A percentile compares a stretch with the other conserved stretches of the same genome.
phyloP scores from a whole-genome alignment of 2,797 vertebrate species.

The Pangasius larnaudii region DNA sequence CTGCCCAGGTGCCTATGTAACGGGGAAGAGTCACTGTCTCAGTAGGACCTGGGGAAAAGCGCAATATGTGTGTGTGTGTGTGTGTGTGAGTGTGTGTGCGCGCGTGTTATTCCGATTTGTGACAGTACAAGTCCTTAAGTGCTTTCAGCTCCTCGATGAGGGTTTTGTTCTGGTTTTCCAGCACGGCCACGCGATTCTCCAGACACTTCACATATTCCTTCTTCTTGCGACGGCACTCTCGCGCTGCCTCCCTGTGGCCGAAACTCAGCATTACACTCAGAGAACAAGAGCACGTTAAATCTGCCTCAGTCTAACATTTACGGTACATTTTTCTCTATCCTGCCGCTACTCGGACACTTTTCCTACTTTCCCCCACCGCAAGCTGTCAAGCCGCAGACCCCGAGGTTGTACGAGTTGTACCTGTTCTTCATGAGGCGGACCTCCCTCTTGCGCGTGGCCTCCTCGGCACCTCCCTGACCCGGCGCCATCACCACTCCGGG shows the following conservation, averaged over 20 bases:
- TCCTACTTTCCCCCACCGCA: neutral
- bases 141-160: conserved; percentile 99
- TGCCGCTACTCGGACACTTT: no score
- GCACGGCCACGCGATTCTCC: conserved; percentile 98
- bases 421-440: conserved; percentile 99
- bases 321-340: neutral
- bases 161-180: conserved; percentile 99
- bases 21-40: conserved; percentile 85
- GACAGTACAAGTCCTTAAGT: conserved; percentile 99
- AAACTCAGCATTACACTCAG: conserved; percentile 40
- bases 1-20: conserved; percentile 68
- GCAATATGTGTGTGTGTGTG: conserved; percentile 35
- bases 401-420: conserved; percentile 62
- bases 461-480: conserved; percentile 85
- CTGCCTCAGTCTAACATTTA: neutral
- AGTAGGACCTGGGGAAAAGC: conserved; percentile 62
- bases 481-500: conserved; percentile 95
- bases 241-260: conserved; percentile 91
- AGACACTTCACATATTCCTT: conserved; percentile 99
- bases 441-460: conserved; percentile 95
- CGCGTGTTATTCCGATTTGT: conserved; percentile 94
- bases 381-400: neutral
- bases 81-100: conserved; percentile 26
- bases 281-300: neutral
- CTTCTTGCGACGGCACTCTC: conserved; percentile 98